phyloP scores from a whole-genome alignment of 2,113 vertebrate genomes.

The Lophotis ruficrista region DNA sequence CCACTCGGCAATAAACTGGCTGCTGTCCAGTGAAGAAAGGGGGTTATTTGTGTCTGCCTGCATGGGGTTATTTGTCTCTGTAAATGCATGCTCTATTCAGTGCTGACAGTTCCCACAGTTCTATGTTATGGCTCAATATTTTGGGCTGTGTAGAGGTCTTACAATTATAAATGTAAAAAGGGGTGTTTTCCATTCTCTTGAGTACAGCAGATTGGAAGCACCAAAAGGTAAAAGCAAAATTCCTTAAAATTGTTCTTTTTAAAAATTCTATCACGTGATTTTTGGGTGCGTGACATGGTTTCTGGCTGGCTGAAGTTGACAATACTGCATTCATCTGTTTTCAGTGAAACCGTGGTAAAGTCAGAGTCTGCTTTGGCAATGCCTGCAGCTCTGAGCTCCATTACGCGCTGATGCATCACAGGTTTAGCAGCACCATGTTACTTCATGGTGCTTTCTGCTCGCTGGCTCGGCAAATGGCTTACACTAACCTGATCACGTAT shows the following conservation, averaged over 20 bases:
- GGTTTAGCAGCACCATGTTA: background rate
- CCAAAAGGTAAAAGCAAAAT: background rate
- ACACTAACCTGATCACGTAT: rapidly evolving
- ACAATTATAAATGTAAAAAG: background rate
- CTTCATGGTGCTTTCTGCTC: background rate
- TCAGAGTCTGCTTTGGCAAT: background rate
- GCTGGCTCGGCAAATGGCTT: background rate
- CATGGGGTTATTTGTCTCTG: slow-evolving; percentile 10
- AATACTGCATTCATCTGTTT: background rate
- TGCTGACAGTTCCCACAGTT: slow-evolving; percentile 19
- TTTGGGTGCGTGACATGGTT: background rate
- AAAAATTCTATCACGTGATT: background rate
- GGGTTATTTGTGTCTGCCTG: slow-evolving; percentile 6
- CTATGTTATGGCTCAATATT: background rate
- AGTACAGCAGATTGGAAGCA: background rate
- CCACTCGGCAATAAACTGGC: background rate
- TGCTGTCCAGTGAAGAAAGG: background rate
- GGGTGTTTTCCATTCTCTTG: background rate
- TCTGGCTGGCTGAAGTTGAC: background rate
- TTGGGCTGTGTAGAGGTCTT: background rate
- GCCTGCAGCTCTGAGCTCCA: background rate
- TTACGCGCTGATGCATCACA: background rate
- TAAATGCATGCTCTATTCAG: background rate
- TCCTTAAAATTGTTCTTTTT: background rate
- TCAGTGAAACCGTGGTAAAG: background rate